These are phyloP conservation scores for Onychostoma macrolepis DNA, from an alignment of 2,113 vertebrate genomes.

Conservation along the genomic window DNA sequence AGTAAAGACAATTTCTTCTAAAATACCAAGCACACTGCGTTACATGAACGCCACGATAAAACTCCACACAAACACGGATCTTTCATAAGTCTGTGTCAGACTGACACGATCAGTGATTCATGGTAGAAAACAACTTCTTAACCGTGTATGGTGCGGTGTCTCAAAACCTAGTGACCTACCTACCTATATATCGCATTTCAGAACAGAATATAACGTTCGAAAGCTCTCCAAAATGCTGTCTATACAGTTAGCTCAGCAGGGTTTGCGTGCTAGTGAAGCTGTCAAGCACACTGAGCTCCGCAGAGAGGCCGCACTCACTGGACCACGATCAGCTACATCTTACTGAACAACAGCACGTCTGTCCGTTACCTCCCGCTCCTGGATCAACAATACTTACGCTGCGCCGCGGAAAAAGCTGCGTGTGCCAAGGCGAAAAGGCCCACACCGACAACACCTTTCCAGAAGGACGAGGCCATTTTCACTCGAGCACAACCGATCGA, in stretches of 20 bases:
- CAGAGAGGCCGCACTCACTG: conserved; percentile 14
- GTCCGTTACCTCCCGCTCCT: not conserved
- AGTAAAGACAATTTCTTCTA: not conserved
- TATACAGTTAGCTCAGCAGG: not conserved
- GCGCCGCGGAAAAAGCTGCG: conserved; percentile 94
- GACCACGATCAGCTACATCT: not conserved
- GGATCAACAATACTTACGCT: conserved; percentile 76
- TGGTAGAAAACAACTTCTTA: not conserved
- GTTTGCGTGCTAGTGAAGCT: not conserved
- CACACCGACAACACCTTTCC: conserved; percentile 93
- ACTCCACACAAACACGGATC: not conserved
- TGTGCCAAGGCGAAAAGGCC: conserved; percentile 94
- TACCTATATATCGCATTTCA: not conserved
- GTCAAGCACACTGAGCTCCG: conserved; percentile 14
- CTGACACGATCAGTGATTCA: not conserved
- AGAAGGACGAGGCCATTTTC: conserved; percentile 90
- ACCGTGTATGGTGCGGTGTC: not conserved
- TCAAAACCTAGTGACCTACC: not conserved
- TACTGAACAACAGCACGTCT: not conserved
- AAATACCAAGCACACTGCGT: not conserved
- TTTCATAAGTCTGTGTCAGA: not conserved
- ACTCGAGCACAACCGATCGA: conserved; percentile 29
- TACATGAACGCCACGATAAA: not conserved
- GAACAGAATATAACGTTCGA: not conserved
- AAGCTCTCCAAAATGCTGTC: not conserved